These are phyloP conservation scores for Sarcophaga bullata DNA, from an alignment of 1,140 invertebrate species.

Conservation along the genomic window DNA sequence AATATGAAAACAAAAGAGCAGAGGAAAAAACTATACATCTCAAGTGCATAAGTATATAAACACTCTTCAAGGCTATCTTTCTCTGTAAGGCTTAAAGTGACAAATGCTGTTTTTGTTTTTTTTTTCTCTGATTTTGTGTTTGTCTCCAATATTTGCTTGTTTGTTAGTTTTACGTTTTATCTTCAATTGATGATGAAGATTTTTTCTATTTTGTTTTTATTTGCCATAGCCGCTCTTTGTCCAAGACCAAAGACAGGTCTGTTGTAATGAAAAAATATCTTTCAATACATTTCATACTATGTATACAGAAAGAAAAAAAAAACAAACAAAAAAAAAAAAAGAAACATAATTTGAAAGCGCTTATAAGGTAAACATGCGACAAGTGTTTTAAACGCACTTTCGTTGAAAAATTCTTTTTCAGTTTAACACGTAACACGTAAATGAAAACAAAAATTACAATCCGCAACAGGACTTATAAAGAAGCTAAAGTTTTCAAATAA, in stretches of 20 bases:
- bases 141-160: too few relatives aligned
- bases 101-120: constrained; percentile 44
- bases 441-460: background rate
- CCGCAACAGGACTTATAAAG: background rate
- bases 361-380: constrained; percentile 10
- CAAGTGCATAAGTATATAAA: background rate
- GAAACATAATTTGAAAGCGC: constrained; percentile 1
- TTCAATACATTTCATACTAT: background rate
- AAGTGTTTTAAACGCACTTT: constrained; percentile 29
- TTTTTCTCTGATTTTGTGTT: background rate
- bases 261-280: constrained; percentile 10
- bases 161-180: background rate
- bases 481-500: constrained; percentile 10
- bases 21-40: too few relatives aligned
- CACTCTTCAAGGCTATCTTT: constrained; percentile 20
- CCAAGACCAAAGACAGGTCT: background rate
- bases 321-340: background rate
- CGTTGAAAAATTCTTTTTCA: constrained; percentile 22
- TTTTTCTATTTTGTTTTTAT: too few relatives aligned
- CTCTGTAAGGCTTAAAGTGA: constrained; percentile 45
- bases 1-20: background rate
- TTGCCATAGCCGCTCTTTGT: background rate
- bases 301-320: background rate
- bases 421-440: constrained; percentile 23
- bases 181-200: background rate